Conservation (phyloP, 2,888 invertebrate genomes). For the Leptinotarsa rubiginosa region DNA sequence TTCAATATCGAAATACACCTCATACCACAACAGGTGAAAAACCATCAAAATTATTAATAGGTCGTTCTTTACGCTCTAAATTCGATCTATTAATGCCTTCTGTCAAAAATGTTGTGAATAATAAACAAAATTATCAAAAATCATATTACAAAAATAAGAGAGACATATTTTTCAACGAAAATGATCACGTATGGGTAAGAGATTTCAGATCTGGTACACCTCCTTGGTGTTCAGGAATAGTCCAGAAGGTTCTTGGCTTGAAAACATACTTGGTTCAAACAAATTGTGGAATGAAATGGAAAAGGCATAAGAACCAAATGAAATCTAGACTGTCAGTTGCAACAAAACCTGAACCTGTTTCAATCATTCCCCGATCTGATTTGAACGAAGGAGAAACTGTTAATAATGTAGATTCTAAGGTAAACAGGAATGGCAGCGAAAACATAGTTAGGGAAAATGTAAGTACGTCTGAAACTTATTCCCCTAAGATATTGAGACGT, state of each 20-base stretch:
- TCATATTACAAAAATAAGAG: background rate
- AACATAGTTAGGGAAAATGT: too few species aligned
- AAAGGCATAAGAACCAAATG: conserved; percentile 3
- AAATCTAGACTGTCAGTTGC: background rate
- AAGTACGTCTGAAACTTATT: too few species aligned
- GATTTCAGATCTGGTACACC: background rate
- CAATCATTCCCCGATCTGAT: background rate
- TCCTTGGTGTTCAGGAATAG: background rate
- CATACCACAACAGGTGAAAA: too few species aligned
- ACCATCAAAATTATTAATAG: too few species aligned
- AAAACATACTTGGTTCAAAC: background rate
- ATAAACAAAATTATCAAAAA: conserved; percentile 1
- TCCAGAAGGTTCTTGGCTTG: background rate
- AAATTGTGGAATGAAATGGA: conserved; percentile 18
- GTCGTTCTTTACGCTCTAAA: conserved; percentile 1
- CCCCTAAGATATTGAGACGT: too few species aligned
- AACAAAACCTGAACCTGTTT: background rate
- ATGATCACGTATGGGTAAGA: background rate
- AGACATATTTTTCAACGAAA: background rate
- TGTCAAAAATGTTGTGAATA: background rate
- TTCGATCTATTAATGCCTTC: background rate
- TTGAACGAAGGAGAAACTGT: too few species aligned
- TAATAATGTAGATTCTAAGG: too few species aligned
- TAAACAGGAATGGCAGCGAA: too few species aligned
- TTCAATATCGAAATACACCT: too few species aligned